Conservation (phyloP, 2,113 vertebrate genomes). For the Nannobrachium achirus region DNA sequence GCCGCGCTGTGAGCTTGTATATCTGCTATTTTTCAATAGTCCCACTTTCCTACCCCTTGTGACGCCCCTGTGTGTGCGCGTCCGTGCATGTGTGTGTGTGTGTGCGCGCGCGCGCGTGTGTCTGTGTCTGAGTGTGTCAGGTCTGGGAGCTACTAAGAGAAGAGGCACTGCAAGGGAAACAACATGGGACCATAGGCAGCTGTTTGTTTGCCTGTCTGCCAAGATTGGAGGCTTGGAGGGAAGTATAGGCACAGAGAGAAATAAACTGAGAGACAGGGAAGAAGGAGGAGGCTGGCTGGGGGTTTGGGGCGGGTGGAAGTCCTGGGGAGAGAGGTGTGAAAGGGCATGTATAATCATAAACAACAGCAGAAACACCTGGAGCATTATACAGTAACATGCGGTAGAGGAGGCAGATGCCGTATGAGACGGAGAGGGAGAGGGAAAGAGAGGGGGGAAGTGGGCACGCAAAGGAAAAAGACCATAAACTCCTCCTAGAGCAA, state of each 20-base stretch:
- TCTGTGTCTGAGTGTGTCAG: slow-evolving; percentile 31
- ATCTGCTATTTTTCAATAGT: no score
- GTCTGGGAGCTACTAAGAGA: slow-evolving; percentile 54
- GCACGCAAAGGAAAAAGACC: neutral
- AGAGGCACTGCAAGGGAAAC: slow-evolving; percentile 61
- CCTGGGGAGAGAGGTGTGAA: slow-evolving; percentile 58
- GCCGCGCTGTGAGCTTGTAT: no score
- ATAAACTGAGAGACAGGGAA: slow-evolving; percentile 9
- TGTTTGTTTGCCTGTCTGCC: slow-evolving; percentile 75
- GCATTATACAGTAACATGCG: slow-evolving; percentile 50
- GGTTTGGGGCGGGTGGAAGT: slow-evolving; percentile 37
- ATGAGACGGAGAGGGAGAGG: slow-evolving; percentile 16
- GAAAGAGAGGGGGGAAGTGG: neutral
- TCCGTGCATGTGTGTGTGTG: slow-evolving; percentile 50
- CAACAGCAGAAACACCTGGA: slow-evolving; percentile 63
- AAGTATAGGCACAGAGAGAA: neutral
- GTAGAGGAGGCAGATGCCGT: neutral
- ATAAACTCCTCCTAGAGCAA: slow-evolving; percentile 4
- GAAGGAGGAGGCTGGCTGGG: slow-evolving; percentile 44
- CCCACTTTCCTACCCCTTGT: no score
- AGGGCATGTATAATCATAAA: slow-evolving; percentile 71
- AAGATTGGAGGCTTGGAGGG: slow-evolving; percentile 27
- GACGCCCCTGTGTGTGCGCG: slow-evolving; percentile 12
- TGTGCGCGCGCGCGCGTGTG: slow-evolving; percentile 41
- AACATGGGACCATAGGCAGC: slow-evolving; percentile 70